Conservation (phyloP, 2,113 vertebrate genomes). For the Apeltes quadracus region DNA sequence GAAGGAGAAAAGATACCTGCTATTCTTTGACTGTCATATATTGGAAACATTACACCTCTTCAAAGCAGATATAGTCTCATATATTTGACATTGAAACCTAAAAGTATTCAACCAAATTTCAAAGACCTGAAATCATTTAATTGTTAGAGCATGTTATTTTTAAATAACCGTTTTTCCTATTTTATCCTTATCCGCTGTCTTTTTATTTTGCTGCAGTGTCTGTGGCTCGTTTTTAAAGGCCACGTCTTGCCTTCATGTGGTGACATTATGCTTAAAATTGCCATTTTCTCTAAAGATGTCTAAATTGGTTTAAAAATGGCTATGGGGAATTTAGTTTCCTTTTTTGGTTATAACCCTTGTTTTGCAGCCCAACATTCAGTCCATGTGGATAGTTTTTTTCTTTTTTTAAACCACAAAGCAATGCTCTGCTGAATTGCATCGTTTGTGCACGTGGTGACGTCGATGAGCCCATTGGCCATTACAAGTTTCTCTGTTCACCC, state of each 20-base stretch:
- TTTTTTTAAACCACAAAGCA: constrained; percentile 1
- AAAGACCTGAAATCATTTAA: constrained; percentile 7
- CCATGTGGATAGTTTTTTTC: not conserved
- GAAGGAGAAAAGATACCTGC: not conserved
- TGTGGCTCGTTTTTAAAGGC: constrained; percentile 57
- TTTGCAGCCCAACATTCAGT: not conserved
- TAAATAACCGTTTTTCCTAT: constrained; percentile 23
- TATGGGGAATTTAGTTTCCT: not conserved
- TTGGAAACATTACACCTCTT: constrained; percentile 26
- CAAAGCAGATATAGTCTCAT: constrained; percentile 36
- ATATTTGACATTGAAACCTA: constrained; percentile 1
- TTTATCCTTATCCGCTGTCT: not conserved
- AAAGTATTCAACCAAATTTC: constrained; percentile 40
- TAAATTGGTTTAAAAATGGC: not conserved
- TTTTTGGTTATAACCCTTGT: constrained; percentile 1
- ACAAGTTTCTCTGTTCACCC: not conserved
- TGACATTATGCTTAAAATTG: constrained; percentile 50
- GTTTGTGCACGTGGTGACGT: not conserved
- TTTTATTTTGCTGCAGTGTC: constrained; percentile 40
- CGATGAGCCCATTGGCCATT: not conserved
- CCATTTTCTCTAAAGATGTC: constrained; percentile 9
- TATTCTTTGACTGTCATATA: not conserved
- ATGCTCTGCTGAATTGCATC: constrained; percentile 10
- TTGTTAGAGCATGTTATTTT: constrained; percentile 26
- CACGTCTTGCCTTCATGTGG: constrained; percentile 55